Conservation (phyloP, 1,140 invertebrate species). For the Macrobrachium rosenbergii region DNA sequence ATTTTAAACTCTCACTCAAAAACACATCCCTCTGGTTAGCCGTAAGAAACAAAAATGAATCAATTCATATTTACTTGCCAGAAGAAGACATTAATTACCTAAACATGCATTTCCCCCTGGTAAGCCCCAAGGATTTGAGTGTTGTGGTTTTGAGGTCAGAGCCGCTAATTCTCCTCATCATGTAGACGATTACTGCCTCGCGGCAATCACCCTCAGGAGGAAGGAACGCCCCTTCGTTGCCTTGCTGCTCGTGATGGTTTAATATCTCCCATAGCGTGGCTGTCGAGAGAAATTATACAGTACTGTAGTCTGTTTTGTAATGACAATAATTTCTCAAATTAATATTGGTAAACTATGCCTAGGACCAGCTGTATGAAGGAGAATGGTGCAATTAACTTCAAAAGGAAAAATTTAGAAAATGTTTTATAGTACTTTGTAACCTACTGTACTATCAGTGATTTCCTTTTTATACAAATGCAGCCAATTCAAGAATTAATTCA, state of each 20-base stretch:
- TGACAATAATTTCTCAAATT: background rate
- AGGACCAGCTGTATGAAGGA: too few relatives aligned
- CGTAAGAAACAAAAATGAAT: too few relatives aligned
- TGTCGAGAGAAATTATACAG: conserved; percentile 7
- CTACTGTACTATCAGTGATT: too few relatives aligned
- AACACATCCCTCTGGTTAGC: too few relatives aligned
- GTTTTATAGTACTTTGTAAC: too few relatives aligned
- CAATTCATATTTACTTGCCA: background rate
- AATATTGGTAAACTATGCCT: background rate
- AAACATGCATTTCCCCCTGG: conserved; percentile 38
- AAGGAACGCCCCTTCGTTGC: conserved; percentile 3
- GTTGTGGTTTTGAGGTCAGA: conserved; percentile 25
- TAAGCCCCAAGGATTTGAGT: conserved; percentile 33
- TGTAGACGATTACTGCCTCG: conserved; percentile 42
- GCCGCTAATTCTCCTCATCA: conserved; percentile 37
- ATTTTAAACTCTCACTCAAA: too few relatives aligned
- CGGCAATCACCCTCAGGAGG: background rate
- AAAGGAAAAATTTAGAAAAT: too few relatives aligned
- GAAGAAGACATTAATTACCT: conserved; percentile 9
- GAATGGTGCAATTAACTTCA: too few relatives aligned
- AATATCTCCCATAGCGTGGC: conserved; percentile 41
- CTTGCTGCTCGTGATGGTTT: conserved; percentile 25
- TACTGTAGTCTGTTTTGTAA: background rate
- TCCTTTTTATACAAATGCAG: too few relatives aligned
- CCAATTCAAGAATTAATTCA: too few relatives aligned